Conservation (phyloP, 1,140 invertebrate species). For the Yoshiicerus persimilis region DNA sequence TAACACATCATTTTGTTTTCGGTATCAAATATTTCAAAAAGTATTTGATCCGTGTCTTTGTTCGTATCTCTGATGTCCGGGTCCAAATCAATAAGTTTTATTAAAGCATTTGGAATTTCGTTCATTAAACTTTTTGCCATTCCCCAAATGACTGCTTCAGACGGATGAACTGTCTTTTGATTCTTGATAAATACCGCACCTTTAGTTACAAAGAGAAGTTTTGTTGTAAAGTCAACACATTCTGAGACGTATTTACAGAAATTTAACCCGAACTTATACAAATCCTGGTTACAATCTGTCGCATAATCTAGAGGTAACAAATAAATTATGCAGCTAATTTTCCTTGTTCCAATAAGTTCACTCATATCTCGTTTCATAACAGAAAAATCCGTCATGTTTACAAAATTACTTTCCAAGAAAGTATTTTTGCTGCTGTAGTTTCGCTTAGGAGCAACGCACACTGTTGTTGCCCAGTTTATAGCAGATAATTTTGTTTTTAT, state of each 20-base stretch:
- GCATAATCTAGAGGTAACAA: neutral
- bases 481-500: neutral
- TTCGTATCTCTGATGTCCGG: neutral
- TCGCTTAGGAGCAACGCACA: neutral
- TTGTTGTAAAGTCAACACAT: neutral
- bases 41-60: neutral
- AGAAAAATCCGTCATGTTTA: too few relatives aligned
- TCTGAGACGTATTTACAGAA: neutral
- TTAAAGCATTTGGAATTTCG: neutral
- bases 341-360: neutral
- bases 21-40: neutral
- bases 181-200: neutral
- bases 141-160: neutral
- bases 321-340: neutral
- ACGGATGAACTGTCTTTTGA: neutral
- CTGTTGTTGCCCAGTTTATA: neutral
- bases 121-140: neutral
- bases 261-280: neutral
- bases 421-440: neutral
- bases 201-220: neutral
- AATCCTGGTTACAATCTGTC: neutral
- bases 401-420: too few relatives aligned
- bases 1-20: neutral
- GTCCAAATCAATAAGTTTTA: neutral
- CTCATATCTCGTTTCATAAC: neutral